phyloP scores from a whole-genome alignment of 2,888 invertebrate species.

The Podotricha telesiphe region DNA sequence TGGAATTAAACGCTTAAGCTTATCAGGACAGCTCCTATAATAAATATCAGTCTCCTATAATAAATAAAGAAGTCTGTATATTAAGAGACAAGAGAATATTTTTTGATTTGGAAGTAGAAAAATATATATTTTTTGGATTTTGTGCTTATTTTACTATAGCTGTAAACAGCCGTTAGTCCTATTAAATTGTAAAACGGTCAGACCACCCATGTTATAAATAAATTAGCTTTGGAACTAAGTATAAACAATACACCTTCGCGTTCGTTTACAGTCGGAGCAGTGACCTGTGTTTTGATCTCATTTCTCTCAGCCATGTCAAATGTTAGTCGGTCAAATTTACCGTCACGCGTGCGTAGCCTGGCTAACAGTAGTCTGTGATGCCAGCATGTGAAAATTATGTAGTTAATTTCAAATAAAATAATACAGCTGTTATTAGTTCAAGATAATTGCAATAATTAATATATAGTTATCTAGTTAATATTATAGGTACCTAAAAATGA shows the following conservation, averaged over 20 bases:
- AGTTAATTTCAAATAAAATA: neutral
- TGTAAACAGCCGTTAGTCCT: constrained; percentile 5
- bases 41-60: too few species aligned
- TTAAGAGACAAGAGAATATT: too few species aligned
- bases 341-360: constrained; percentile 22
- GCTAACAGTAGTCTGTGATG: constrained; percentile 31
- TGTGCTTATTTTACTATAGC: too few species aligned
- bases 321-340: constrained; percentile 50
- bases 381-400: constrained; percentile 15
- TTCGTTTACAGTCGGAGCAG: constrained; percentile 30
- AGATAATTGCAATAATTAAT: too few species aligned
- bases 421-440: too few species aligned
- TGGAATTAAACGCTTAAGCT: too few species aligned
- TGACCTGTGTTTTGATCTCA: constrained; percentile 45
- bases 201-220: constrained; percentile 27
- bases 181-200: constrained; percentile 8
- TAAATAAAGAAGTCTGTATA: too few species aligned
- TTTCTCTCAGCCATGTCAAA: constrained; percentile 49
- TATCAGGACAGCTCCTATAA: too few species aligned
- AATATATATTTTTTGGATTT: too few species aligned
- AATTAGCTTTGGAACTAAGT: constrained; percentile 14
- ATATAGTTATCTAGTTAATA: too few species aligned
- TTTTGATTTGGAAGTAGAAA: too few species aligned
- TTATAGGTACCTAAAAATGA: too few species aligned
- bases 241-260: constrained; percentile 29